Evolutionary conservation across 1,140 invertebrate species (phyloP).

Genomic region (Drosophila fuyamai): DNA sequence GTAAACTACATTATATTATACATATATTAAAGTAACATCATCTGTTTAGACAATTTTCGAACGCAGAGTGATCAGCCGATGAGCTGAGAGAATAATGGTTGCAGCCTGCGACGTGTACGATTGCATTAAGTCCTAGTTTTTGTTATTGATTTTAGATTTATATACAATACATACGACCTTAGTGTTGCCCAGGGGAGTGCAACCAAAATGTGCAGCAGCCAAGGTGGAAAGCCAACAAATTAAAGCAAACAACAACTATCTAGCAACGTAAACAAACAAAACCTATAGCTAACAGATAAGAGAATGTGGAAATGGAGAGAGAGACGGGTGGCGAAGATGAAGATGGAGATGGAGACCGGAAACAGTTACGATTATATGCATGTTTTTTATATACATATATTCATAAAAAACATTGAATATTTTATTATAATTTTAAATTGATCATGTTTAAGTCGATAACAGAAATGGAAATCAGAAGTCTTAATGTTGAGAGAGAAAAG

Average conservation of each 20-base stretch:
- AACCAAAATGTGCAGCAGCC: neutral
- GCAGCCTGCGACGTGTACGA: slow-evolving; percentile 1
- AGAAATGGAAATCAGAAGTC: slow-evolving; percentile 36
- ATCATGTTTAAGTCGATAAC: slow-evolving; percentile 26
- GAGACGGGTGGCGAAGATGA: slow-evolving; percentile 1
- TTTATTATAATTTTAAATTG: slow-evolving; percentile 45
- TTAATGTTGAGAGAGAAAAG: slow-evolving; percentile 31
- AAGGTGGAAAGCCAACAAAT: slow-evolving; percentile 29
- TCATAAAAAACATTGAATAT: slow-evolving; percentile 18
- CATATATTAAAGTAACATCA: slow-evolving; percentile 21
- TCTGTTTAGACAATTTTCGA: slow-evolving; percentile 32
- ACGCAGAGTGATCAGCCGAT: neutral
- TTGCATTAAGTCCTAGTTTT: slow-evolving; percentile 34
- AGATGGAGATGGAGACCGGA: neutral
- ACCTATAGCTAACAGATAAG: slow-evolving; percentile 47
- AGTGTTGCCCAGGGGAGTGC: neutral
- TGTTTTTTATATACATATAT: slow-evolving; percentile 15
- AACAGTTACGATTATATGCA: slow-evolving; percentile 12
- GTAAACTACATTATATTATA: slow-evolving; percentile 32
- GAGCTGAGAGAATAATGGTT: neutral
- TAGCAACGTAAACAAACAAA: slow-evolving; percentile 40
- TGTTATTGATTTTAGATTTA: slow-evolving; percentile 33
- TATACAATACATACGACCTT: neutral
- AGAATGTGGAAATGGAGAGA: neutral
- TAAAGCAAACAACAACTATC: slow-evolving; percentile 47